Evolutionary conservation across 2,888 invertebrate species (phyloP).

Genomic region (Thymelicus acteon): DNA sequence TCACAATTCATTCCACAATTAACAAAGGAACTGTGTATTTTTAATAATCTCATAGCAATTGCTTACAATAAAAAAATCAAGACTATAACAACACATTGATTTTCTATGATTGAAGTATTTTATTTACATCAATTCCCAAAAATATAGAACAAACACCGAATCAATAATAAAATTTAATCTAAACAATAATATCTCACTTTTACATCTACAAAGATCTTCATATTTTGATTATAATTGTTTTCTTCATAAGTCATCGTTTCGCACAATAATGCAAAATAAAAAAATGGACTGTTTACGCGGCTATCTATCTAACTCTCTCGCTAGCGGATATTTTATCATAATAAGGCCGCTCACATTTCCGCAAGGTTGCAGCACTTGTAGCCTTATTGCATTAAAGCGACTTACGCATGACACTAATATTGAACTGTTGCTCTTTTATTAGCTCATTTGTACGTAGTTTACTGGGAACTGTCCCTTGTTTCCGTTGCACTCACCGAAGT

Average conservation of each 20-base stretch:
- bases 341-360: slow-evolving; percentile 31
- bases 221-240: background rate
- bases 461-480: slow-evolving; percentile 91
- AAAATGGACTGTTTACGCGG: background rate
- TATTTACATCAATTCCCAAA: background rate
- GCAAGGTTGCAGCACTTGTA: slow-evolving; percentile 24
- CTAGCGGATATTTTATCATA: slow-evolving; percentile 15
- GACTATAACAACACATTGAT: background rate
- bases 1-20: background rate
- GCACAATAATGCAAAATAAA: background rate
- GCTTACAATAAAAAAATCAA: background rate
- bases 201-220: background rate
- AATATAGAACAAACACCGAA: background rate
- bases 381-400: slow-evolving; percentile 33
- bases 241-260: background rate
- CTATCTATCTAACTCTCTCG: background rate
- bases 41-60: slow-evolving; percentile 1
- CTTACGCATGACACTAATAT: slow-evolving; percentile 29
- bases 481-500: slow-evolving; percentile 89
- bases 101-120: background rate
- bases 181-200: background rate
- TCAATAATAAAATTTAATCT: background rate
- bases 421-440: slow-evolving; percentile 40
- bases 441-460: slow-evolving; percentile 88
- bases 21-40: background rate